A percentile compares a stretch with the other conserved stretches of the same genome.
phyloP scores from a whole-genome alignment of 2,797 vertebrate species.

The Pelodytes ibericus region DNA sequence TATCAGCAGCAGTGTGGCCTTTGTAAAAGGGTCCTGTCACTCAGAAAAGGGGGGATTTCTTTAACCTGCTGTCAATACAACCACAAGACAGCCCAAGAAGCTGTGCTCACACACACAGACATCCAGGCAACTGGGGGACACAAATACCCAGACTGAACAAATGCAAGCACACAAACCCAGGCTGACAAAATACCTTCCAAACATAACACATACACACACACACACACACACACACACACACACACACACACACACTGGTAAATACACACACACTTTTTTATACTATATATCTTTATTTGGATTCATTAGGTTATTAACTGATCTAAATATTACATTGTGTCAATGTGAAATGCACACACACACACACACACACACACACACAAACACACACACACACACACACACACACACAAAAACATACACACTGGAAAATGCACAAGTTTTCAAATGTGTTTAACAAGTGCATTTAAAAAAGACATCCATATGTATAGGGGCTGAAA shows the following conservation, averaged over 20 bases:
- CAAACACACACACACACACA: conserved; percentile 28
- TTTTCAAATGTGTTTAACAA: too few relatives aligned
- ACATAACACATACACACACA: conserved; percentile 54
- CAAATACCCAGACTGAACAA: conserved; percentile 47
- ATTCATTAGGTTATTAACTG: too few relatives aligned
- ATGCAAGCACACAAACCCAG: conserved; percentile 49
- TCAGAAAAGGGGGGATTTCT: conserved; percentile 74
- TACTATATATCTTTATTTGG: too few relatives aligned
- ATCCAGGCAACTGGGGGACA: conserved; percentile 10
- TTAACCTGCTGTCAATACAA: conserved; percentile 59
- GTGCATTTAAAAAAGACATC: too few relatives aligned
- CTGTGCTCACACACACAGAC: conserved; percentile 53
- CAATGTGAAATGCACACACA: background rate
- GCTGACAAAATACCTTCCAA: background rate
- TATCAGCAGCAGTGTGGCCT: conserved; percentile 74
- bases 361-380: background rate
- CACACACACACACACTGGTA: conserved; percentile 1
- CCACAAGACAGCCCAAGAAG: conserved; percentile 57
- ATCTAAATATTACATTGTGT: too few relatives aligned
- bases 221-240: conserved; percentile 60
- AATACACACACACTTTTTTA: background rate
- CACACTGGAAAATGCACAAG: background rate
- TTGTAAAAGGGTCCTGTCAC: conserved; percentile 81
- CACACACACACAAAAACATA: conserved; percentile 56
- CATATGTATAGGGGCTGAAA: too few relatives aligned